Percentiles rank a stretch among this genome's conserved stretches.
These are phyloP conservation scores for Lepisosteus oculatus DNA, from an alignment of 2,113 vertebrate genomes.

Conservation along the genomic window DNA sequence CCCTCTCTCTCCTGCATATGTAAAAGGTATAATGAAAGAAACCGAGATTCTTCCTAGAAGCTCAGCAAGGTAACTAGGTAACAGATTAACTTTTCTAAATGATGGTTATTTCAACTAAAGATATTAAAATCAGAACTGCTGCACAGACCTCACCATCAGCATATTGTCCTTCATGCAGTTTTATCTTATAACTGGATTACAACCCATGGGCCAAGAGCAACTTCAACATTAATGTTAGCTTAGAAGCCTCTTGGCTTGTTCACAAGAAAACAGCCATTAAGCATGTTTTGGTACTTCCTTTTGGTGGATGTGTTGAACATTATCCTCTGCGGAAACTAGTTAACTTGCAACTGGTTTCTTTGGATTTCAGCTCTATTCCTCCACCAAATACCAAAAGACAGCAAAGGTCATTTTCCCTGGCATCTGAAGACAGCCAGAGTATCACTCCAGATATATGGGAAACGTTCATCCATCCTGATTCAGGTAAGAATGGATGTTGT, in stretches of 20 bases:
- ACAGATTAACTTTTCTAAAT: background rate
- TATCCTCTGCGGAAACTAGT: background rate
- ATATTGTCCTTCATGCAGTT: too few species aligned
- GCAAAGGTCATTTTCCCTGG: background rate
- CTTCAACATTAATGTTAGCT: too few species aligned
- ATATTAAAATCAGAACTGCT: too few species aligned
- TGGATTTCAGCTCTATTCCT: background rate
- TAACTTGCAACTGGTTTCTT: background rate
- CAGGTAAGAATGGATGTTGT: background rate
- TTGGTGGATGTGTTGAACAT: too few species aligned
- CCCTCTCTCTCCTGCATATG: constrained; percentile 7
- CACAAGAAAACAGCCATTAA: too few species aligned
- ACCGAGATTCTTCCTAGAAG: constrained; percentile 10
- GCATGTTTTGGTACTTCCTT: too few species aligned
- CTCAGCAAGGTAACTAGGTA: constrained; percentile 7
- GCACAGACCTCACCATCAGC: too few species aligned
- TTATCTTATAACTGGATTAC: too few species aligned
- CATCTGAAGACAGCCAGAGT: background rate
- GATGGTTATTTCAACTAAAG: too few species aligned
- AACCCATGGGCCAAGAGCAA: too few species aligned
- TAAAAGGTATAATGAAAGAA: constrained; percentile 20
- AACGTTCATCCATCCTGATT: background rate
- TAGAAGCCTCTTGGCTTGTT: too few species aligned
- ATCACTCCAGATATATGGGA: background rate
- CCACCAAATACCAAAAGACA: background rate